A percentile compares a stretch with the other conserved stretches of the same genome.
phyloP scores from a whole-genome alignment of 2,888 invertebrate genomes.

The Artemia sinica region DNA sequence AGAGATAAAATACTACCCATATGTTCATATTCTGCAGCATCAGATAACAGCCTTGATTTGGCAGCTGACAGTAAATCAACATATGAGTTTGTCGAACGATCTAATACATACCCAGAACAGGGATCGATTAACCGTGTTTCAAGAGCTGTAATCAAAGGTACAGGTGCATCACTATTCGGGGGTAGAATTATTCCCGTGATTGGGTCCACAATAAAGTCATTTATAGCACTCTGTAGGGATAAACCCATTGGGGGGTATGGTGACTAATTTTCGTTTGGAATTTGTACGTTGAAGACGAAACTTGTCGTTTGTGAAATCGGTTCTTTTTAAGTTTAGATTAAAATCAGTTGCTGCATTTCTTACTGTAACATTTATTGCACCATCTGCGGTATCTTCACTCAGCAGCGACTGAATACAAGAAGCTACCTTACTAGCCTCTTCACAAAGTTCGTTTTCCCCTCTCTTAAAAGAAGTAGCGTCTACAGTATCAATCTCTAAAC shows the following conservation, averaged over 20 bases:
- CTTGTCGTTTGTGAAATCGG: too few relatives aligned
- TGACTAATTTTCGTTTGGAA: slow-evolving; percentile 43
- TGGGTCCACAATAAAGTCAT: slow-evolving; percentile 62
- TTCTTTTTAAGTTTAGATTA: too few relatives aligned
- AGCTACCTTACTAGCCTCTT: too few relatives aligned
- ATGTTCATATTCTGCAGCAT: slow-evolving; percentile 1
- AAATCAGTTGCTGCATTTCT: too few relatives aligned
- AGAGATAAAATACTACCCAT: slow-evolving; percentile 41
- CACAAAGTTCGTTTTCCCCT: too few relatives aligned
- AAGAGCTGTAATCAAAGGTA: slow-evolving; percentile 72
- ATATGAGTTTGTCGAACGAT: slow-evolving; percentile 48
- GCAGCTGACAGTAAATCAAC: slow-evolving; percentile 46
- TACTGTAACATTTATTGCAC: too few relatives aligned
- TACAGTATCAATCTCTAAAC: too few relatives aligned
- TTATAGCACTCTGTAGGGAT: slow-evolving; percentile 63
- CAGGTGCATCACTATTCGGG: slow-evolving; percentile 62
- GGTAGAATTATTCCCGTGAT: slow-evolving; percentile 64
- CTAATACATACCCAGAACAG: slow-evolving; percentile 59
- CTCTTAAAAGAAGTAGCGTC: too few relatives aligned
- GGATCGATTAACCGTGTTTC: slow-evolving; percentile 67
- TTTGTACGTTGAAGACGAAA: neutral
- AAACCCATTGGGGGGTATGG: slow-evolving; percentile 65
- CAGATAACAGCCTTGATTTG: neutral
- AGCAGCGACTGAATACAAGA: too few relatives aligned
- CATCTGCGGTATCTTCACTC: too few relatives aligned